Evolutionary conservation across 2,888 invertebrate genomes (phyloP).

Genomic region (Caenorhabditis virilis): DNA sequence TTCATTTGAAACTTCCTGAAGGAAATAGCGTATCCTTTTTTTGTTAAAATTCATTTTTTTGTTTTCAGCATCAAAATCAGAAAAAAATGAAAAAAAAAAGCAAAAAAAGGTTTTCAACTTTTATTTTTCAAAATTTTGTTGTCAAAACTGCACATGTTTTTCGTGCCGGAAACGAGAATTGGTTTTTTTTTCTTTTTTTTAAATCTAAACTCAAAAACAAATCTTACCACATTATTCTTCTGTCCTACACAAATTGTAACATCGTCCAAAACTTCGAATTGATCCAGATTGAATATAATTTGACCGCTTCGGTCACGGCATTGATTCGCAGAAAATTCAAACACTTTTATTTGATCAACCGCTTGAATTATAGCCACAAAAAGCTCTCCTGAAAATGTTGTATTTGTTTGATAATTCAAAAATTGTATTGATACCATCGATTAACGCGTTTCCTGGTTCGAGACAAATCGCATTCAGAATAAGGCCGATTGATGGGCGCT

Average conservation of each 20-base stretch:
- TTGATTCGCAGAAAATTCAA: slow-evolving; percentile 26
- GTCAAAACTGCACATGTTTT: not conserved
- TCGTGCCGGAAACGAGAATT: not conserved
- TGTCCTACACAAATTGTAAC: slow-evolving; percentile 21
- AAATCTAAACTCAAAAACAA: not conserved
- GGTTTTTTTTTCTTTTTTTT: not conserved
- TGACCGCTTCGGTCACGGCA: slow-evolving; percentile 23
- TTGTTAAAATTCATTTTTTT: not conserved
- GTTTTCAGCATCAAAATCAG: not conserved
- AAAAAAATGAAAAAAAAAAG: not conserved
- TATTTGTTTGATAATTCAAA: no score
- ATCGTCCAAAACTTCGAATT: slow-evolving; percentile 16
- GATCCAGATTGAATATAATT: slow-evolving; percentile 10
- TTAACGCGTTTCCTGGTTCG: slow-evolving; percentile 30
- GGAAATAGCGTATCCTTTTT: no score
- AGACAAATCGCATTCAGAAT: slow-evolving; percentile 8
- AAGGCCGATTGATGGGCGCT: slow-evolving; percentile 16
- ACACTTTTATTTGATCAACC: slow-evolving; percentile 14
- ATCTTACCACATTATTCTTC: slow-evolving; percentile 21
- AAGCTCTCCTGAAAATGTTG: slow-evolving; percentile 12
- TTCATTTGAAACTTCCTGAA: no score
- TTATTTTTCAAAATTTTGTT: no score
- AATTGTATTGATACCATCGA: slow-evolving; percentile 21
- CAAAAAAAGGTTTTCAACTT: not conserved
- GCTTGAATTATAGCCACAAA: slow-evolving; percentile 19